Percentiles rank a stretch among this genome's conserved stretches.
Evolutionary conservation across 1,140 invertebrate species (phyloP).

Genomic region (Zaprionus camerounensis): DNA sequence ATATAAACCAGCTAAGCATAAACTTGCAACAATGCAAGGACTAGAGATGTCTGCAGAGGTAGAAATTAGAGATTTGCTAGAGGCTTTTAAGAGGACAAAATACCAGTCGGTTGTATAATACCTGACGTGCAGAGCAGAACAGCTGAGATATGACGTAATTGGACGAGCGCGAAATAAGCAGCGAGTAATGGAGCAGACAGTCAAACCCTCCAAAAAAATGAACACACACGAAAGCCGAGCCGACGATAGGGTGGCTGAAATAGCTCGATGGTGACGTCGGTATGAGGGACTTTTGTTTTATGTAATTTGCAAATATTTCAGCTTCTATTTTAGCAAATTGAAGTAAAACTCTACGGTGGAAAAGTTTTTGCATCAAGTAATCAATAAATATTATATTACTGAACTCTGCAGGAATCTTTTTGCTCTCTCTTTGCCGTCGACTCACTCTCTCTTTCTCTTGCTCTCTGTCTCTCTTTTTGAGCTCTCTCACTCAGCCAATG

Average conservation of each 20-base stretch:
- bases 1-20: slow-evolving; percentile 31
- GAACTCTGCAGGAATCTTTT: slow-evolving; percentile 31
- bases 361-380: slow-evolving; percentile 54
- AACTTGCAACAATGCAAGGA: slow-evolving; percentile 20
- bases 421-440: too few relatives aligned
- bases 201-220: neutral
- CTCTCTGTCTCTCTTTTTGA: neutral
- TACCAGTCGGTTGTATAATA: slow-evolving; percentile 55
- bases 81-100: neutral
- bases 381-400: slow-evolving; percentile 74
- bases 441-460: neutral
- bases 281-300: slow-evolving; percentile 34
- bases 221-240: neutral
- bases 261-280: slow-evolving; percentile 3
- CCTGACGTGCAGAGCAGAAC: slow-evolving; percentile 38
- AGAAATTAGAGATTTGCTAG: slow-evolving; percentile 2
- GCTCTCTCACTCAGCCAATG: slow-evolving; percentile 11
- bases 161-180: slow-evolving; percentile 36
- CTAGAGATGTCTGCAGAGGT: neutral
- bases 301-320: slow-evolving; percentile 48
- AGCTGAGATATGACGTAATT: slow-evolving; percentile 82
- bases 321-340: slow-evolving; percentile 31
- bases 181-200: slow-evolving; percentile 21
- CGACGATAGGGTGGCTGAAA: neutral
- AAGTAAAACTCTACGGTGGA: slow-evolving; percentile 47